These are phyloP conservation scores for Patella vulgata DNA, from an alignment of 1,140 invertebrate genomes.

Conservation along the genomic window DNA sequence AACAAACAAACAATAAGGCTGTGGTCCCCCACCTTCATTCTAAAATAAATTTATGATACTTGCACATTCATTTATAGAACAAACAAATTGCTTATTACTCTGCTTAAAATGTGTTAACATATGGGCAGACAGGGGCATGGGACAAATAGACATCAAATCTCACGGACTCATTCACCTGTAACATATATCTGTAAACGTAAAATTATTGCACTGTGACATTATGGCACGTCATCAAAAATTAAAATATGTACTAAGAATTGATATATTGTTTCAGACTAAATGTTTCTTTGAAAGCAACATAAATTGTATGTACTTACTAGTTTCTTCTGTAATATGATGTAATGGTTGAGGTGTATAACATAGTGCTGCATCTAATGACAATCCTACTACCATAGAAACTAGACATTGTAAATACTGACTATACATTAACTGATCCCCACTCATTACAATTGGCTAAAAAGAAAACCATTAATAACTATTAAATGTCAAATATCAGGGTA, in stretches of 20 bases:
- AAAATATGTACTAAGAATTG: too few relatives aligned
- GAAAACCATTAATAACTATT: too few relatives aligned
- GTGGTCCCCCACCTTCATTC: slow-evolving; percentile 1
- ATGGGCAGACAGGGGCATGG: slow-evolving; percentile 1
- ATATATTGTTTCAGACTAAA: too few relatives aligned
- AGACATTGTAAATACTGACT: slow-evolving; percentile 74
- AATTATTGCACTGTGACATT: too few relatives aligned
- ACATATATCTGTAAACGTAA: too few relatives aligned
- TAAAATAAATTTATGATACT: background rate
- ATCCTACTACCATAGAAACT: slow-evolving; percentile 70
- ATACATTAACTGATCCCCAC: slow-evolving; percentile 73
- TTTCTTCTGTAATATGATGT: slow-evolving; percentile 42
- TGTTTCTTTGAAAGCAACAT: too few relatives aligned
- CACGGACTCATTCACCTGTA: too few relatives aligned
- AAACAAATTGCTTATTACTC: background rate
- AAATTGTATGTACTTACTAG: slow-evolving; percentile 18
- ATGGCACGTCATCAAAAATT: too few relatives aligned
- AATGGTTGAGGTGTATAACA: slow-evolving; percentile 68
- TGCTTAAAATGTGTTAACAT: slow-evolving; percentile 7
- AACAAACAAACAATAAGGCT: background rate
- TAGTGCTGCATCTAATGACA: slow-evolving; percentile 71
- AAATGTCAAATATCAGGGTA: background rate
- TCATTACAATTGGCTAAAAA: slow-evolving; percentile 66
- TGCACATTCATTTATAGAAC: background rate
- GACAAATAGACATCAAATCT: too few relatives aligned